Percentiles rank a stretch among this genome's conserved stretches.
These are phyloP conservation scores for Phaedon cochleariae DNA, from an alignment of 2,888 invertebrate species.

Conservation along the genomic window DNA sequence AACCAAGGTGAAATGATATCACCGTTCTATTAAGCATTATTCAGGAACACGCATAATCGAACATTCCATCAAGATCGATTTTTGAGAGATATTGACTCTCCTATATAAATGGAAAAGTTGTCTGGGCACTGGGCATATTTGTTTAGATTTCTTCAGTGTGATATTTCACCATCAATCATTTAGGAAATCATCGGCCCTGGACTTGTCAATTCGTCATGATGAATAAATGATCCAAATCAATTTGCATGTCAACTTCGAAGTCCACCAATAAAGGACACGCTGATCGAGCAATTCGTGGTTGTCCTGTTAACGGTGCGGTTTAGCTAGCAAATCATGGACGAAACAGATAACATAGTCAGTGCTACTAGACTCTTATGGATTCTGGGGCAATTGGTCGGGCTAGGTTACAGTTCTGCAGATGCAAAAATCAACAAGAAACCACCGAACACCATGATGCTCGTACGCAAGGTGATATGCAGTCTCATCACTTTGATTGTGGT, in stretches of 20 bases:
- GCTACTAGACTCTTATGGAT: constrained; percentile 29
- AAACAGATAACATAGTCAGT: constrained; percentile 20
- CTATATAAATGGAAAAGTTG: no score
- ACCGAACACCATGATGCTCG: not conserved
- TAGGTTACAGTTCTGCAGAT: constrained; percentile 26
- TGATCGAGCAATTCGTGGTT: constrained; percentile 1
- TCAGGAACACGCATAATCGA: no score
- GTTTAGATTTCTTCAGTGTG: no score
- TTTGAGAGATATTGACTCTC: no score
- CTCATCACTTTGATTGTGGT: constrained; percentile 2
- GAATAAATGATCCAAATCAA: constrained; percentile 19
- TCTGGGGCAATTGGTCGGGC: constrained; percentile 35
- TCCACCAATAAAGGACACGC: not conserved
- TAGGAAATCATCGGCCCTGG: no score
- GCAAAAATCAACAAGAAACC: constrained; percentile 10
- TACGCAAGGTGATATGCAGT: constrained; percentile 12
- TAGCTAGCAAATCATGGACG: constrained; percentile 20
- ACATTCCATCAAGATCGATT: no score
- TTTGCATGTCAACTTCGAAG: constrained; percentile 19
- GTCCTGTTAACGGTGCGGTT: not conserved
- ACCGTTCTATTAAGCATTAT: not conserved
- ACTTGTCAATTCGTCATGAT: not conserved
- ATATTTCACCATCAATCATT: no score
- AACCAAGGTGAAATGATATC: constrained; percentile 13
- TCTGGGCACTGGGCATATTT: no score